A percentile compares a stretch with the other conserved stretches of the same genome.
phyloP scores from a whole-genome alignment of 2,797 vertebrate species.

The Steatocranus sp. region DNA sequence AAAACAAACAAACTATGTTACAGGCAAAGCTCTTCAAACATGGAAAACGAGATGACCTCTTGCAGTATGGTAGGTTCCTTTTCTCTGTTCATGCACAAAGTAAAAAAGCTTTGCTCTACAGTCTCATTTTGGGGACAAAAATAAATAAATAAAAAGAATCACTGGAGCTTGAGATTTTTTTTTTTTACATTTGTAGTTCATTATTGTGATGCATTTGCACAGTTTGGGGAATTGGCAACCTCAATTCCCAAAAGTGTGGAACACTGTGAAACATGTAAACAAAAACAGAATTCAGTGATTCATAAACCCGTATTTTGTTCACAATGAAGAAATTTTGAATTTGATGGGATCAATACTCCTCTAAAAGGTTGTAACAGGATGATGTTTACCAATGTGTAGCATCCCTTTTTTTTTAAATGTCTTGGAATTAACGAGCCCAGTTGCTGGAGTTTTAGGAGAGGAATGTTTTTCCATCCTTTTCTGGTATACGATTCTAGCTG shows the following conservation, averaged over 20 bases:
- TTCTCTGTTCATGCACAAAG: background rate
- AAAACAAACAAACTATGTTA: background rate
- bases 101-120: background rate
- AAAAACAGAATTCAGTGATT: background rate
- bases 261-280: background rate
- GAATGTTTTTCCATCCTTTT: background rate
- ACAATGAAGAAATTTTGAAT: background rate
- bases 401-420: background rate
- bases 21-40: constrained; percentile 97
- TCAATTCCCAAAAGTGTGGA: background rate
- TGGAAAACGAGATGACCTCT: constrained; percentile 91
- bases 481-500: background rate
- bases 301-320: background rate
- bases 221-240: background rate
- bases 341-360: background rate
- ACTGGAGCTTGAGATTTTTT: background rate
- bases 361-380: background rate
- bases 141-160: background rate
- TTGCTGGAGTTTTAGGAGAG: background rate
- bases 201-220: background rate
- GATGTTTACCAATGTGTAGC: background rate
- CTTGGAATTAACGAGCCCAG: background rate
- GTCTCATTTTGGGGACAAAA: background rate
- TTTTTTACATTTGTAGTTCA: background rate
- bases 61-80: constrained; percentile 85